Conservation (phyloP, 1,140 invertebrate species). For the Carcinoscorpius rotundicauda region DNA sequence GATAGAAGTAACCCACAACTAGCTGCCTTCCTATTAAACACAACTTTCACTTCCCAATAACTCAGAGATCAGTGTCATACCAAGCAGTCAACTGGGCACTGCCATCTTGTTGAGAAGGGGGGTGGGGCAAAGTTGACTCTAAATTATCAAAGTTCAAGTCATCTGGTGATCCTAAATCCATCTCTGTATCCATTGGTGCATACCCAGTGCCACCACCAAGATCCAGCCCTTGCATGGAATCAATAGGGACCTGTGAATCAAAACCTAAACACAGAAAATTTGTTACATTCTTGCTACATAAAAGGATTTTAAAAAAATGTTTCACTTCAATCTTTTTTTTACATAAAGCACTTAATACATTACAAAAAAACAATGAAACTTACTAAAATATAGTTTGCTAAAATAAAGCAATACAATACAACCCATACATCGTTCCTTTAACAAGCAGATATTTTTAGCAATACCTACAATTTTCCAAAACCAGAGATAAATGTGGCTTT, state of each 20-base stretch:
- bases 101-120: constrained; percentile 68
- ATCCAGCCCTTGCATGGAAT: constrained; percentile 88
- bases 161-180: constrained; percentile 63
- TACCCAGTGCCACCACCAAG: constrained; percentile 53
- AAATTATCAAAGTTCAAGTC: constrained; percentile 70
- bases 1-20: too few relatives aligned
- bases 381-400: not conserved
- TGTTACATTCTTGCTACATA: too few relatives aligned
- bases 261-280: constrained; percentile 50
- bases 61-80: constrained; percentile 90
- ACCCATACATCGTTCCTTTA: too few relatives aligned
- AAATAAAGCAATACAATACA: too few relatives aligned
- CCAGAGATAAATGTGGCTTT: too few relatives aligned
- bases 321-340: too few relatives aligned
- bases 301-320: too few relatives aligned
- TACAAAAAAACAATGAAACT: too few relatives aligned
- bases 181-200: constrained; percentile 59
- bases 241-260: constrained; percentile 86
- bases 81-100: constrained; percentile 82
- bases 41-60: not conserved
- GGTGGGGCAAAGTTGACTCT: constrained; percentile 38
- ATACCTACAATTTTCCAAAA: too few relatives aligned
- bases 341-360: too few relatives aligned
- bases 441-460: too few relatives aligned
- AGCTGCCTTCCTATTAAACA: too few relatives aligned